Percentiles rank a stretch among this genome's conserved stretches.
phyloP scores from a whole-genome alignment of 2,113 vertebrate genomes.

The Nothobranchius kuhntae region DNA sequence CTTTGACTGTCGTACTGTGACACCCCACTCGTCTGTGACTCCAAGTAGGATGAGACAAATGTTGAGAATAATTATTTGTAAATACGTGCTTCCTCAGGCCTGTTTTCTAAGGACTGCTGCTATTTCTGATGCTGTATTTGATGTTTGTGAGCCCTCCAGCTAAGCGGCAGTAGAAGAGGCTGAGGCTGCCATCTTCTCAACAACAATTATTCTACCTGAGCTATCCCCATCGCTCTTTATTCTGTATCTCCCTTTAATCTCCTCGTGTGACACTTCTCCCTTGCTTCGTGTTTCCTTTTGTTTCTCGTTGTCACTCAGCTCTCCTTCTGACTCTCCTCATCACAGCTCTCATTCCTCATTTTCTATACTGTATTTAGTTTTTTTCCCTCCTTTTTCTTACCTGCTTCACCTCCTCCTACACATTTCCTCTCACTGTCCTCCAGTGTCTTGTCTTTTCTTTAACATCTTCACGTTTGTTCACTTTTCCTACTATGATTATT shows the following conservation, averaged over 20 bases:
- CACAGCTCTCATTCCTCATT: background rate
- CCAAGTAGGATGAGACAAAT: conserved; percentile 33
- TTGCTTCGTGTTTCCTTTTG: conserved; percentile 16
- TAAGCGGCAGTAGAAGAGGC: conserved; percentile 36
- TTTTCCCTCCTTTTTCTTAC: too few species aligned
- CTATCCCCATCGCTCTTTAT: conserved; percentile 37
- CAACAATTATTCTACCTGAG: conserved; percentile 56
- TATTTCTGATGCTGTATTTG: conserved; percentile 45
- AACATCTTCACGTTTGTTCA: too few species aligned
- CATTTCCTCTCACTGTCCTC: too few species aligned
- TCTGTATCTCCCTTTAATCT: conserved; percentile 48
- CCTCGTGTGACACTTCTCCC: conserved; percentile 12
- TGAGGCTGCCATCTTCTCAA: conserved; percentile 45
- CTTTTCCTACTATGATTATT: too few species aligned
- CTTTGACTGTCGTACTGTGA: background rate
- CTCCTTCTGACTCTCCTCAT: background rate
- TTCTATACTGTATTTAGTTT: background rate
- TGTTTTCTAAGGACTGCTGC: conserved; percentile 48
- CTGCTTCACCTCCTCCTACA: too few species aligned
- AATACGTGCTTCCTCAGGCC: conserved; percentile 26
- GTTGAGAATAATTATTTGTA: conserved; percentile 51
- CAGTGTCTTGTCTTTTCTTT: too few species aligned
- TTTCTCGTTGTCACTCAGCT: conserved; percentile 22
- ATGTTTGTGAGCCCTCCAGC: conserved; percentile 46
- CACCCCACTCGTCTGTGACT: conserved; percentile 1